These are phyloP conservation scores for Clanis bilineata DNA, from an alignment of 2,888 invertebrate genomes.

Conservation along the genomic window DNA sequence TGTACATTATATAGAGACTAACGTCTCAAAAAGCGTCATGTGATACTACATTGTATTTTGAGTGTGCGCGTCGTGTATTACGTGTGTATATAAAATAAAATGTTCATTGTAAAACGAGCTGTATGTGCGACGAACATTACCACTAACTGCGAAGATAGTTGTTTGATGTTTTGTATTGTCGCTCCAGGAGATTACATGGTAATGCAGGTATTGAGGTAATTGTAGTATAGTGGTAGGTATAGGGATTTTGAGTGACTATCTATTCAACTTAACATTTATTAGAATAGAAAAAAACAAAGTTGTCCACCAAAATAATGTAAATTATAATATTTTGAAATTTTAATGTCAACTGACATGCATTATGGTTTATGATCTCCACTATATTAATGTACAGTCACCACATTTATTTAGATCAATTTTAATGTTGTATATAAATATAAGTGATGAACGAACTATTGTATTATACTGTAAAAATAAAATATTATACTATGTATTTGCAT, in stretches of 20 bases:
- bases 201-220: neutral
- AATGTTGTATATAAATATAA: slow-evolving; percentile 2
- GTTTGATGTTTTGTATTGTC: neutral
- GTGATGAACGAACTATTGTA: slow-evolving; percentile 13
- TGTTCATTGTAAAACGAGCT: neutral
- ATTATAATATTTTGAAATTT: neutral
- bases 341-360: neutral
- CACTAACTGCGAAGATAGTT: neutral
- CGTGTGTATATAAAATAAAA: neutral
- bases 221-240: no score
- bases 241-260: no score
- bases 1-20: neutral
- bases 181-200: neutral
- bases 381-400: neutral
- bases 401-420: slow-evolving; percentile 7
- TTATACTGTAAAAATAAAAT: neutral
- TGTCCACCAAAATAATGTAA: neutral
- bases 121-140: neutral
- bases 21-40: neutral
- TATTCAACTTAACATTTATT: no score
- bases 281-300: no score
- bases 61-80: neutral
- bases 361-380: slow-evolving; percentile 1
- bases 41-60: slow-evolving; percentile 10
- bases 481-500: neutral